Percentiles rank a stretch among this genome's conserved stretches.
These are phyloP conservation scores for Stichodactyla helianthus DNA, from an alignment of 64 coral and sea anemone genomes.

Conservation along the genomic window DNA sequence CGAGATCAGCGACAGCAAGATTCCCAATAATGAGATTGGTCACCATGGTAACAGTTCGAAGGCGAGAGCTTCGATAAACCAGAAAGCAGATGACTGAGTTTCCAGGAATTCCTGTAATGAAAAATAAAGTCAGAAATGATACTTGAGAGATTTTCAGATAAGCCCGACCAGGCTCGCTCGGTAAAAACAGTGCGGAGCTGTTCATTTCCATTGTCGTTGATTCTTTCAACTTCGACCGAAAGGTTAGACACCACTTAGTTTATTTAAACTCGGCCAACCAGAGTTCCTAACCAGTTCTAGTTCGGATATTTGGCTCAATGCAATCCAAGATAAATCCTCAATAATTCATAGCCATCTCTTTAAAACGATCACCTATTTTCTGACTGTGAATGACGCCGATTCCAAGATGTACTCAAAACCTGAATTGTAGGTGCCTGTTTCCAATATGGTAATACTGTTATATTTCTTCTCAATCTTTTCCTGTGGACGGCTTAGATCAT, in stretches of 20 bases:
- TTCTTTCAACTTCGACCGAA: not conserved
- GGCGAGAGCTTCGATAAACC: slow-evolving; percentile 55
- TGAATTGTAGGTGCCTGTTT: too few relatives aligned
- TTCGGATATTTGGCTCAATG: not conserved
- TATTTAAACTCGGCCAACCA: not conserved
- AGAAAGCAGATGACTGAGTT: slow-evolving; percentile 77
- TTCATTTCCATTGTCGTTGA: not conserved
- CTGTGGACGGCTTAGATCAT: too few relatives aligned
- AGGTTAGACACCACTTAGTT: not conserved
- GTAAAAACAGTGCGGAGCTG: not conserved
- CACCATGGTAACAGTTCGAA: slow-evolving; percentile 81
- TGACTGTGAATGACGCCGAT: too few relatives aligned
- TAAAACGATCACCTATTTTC: too few relatives aligned
- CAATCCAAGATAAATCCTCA: not conserved
- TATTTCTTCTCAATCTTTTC: too few relatives aligned
- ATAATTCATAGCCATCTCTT: too few relatives aligned
- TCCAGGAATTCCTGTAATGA: slow-evolving; percentile 72
- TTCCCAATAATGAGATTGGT: slow-evolving; percentile 84
- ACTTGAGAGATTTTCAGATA: slow-evolving; percentile 45
- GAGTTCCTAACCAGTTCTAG: not conserved
- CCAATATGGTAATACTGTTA: too few relatives aligned
- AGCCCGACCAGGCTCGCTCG: not conserved
- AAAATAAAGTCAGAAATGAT: slow-evolving; percentile 51
- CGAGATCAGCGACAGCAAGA: slow-evolving; percentile 70
- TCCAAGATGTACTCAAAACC: too few relatives aligned